Evolutionary conservation across 2,113 vertebrate species (phyloP), one percentile per base, ranked within the genome.

Genomic region (Halichoeres trimaculatus): DNA sequence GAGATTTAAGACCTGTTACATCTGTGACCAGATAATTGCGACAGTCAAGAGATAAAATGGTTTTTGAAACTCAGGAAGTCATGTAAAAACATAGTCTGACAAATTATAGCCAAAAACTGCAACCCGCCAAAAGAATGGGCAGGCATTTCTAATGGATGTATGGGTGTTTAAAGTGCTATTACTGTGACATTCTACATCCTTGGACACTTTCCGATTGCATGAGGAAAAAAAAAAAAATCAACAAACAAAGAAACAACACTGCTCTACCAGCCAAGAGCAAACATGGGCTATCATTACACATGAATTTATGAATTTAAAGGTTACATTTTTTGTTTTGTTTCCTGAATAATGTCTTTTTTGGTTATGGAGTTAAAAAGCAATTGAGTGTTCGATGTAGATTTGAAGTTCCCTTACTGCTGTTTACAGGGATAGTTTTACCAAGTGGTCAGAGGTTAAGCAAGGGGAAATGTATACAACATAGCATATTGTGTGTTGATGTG

Each of bases 281-380:
- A 36, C 2, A 11, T 3, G 48, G 30, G 13, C 40, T 41, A 20
- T 53, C 24, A 36, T 60, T 30, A 68, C 1, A 43, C 53, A 43
- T 64, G 6, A 30, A 30, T 19, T 41, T 43, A 40, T 47, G 59
- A 20, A 40, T 74, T 53, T 64, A 80, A 60, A 54, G 26, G 40
- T 65, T 58, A 64, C n/a, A 30, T 6, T 30, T n/a, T 4, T 30
- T 30, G 30, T 30, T 30, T 30, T 30, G 30, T 30, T 30, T 30
- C 30, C 30, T 30, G 3, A 30, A 4, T 30, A 30, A 30, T 30
- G 30, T 30, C 3, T 6, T 30, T 30, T 3, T 30, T 30, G 30
- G 38, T 13, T 10, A 40, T 13, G 12, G 38, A 40, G 38, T 13
- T 40, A 40, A 40, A 40, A 3, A 40, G 12, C n/a, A 40, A 40